phyloP scores from a whole-genome alignment of 2,888 invertebrate species.

The Aethes cnicana region DNA sequence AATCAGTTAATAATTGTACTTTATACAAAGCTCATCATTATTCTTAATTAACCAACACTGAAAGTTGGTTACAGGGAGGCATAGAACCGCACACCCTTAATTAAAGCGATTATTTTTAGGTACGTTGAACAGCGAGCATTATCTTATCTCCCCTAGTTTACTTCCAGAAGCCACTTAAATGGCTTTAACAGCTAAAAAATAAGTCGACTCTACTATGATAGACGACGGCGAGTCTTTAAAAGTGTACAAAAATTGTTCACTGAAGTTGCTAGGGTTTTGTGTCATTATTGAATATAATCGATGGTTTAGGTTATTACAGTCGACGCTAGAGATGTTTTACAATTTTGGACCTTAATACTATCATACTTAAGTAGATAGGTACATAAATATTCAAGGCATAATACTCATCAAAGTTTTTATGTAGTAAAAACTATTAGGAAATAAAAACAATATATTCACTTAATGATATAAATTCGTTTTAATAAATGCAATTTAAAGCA shows the following conservation, averaged over 20 bases:
- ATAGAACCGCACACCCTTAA: slow-evolving; percentile 35
- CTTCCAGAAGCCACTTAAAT: slow-evolving; percentile 52
- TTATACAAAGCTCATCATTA: slow-evolving; percentile 16
- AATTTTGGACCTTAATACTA: no score
- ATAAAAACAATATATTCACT: no score
- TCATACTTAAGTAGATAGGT: no score
- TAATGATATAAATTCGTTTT: no score
- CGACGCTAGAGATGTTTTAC: no score
- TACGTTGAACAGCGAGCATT: slow-evolving; percentile 40
- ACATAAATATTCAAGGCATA: no score
- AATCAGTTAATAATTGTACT: slow-evolving; percentile 1
- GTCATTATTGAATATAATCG: not conserved
- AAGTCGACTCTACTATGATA: slow-evolving; percentile 40
- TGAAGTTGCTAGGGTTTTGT: slow-evolving; percentile 13
- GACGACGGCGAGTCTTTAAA: slow-evolving; percentile 37
- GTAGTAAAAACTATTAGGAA: no score
- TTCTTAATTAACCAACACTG: slow-evolving; percentile 25
- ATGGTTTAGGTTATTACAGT: not conserved
- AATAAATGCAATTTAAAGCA: not conserved
- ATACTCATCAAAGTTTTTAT: no score
- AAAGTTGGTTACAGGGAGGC: slow-evolving; percentile 10
- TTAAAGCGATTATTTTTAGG: slow-evolving; percentile 54
- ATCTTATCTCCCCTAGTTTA: slow-evolving; percentile 67
- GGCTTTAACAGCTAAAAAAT: slow-evolving; percentile 41
- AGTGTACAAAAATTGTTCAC: slow-evolving; percentile 15